Conservation (phyloP, 2,113 vertebrate genomes). For the Larimichthys polyactis region DNA sequence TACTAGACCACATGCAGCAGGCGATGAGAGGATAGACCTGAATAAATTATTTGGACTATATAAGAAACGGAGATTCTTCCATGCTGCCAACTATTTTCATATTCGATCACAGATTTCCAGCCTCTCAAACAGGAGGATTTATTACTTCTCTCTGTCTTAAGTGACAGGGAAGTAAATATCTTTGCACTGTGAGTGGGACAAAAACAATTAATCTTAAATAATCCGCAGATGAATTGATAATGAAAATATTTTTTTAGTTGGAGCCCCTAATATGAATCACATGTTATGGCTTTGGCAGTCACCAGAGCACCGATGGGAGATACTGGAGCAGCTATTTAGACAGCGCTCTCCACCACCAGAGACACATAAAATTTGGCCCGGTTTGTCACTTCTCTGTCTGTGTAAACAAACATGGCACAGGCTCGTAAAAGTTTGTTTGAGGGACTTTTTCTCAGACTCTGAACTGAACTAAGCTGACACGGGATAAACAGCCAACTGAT, state of each 20-base stretch:
- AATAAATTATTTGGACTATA: not conserved
- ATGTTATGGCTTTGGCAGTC: not conserved
- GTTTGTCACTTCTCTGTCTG: not conserved
- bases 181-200: too few relatives aligned
- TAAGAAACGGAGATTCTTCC: not conserved
- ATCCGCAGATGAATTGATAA: not conserved
- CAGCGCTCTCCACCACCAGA: not conserved
- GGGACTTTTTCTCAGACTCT: not conserved
- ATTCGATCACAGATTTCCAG: too few relatives aligned
- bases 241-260: not conserved
- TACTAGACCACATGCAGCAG: not conserved
- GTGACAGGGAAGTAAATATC: too few relatives aligned
- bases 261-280: not conserved
- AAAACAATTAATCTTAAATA: not conserved
- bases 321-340: not conserved
- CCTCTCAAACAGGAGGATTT: too few relatives aligned
- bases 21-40: not conserved
- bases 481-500: not conserved
- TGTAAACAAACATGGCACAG: not conserved
- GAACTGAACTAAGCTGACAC: not conserved
- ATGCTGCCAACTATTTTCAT: too few relatives aligned
- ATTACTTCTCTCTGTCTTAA: too few relatives aligned
- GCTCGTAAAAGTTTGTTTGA: not conserved
- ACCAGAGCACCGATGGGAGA: not conserved
- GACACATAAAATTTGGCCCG: not conserved